Percentiles rank a stretch among this genome's conserved stretches.
Evolutionary conservation across 2,113 vertebrate species (phyloP).

Genomic region (Macroglossus sobrinus): DNA sequence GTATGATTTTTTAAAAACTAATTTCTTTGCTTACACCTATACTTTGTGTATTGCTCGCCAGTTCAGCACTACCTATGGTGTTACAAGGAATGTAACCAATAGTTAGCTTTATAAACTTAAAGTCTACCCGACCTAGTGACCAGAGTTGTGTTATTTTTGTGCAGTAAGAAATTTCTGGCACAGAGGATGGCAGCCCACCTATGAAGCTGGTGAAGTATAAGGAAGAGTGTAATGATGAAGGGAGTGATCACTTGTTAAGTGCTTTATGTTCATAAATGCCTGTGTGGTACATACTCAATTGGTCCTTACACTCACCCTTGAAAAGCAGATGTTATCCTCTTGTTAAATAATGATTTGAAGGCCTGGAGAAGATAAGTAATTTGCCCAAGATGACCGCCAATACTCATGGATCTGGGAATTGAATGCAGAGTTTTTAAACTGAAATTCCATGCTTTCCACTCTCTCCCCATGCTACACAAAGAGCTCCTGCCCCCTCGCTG

Average conservation of each 20-base stretch:
- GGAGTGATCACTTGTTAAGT: background rate
- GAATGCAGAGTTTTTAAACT: background rate
- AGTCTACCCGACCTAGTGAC: background rate
- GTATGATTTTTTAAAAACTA: background rate
- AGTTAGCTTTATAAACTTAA: background rate
- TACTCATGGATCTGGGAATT: background rate
- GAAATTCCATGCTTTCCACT: background rate
- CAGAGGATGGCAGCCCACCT: background rate
- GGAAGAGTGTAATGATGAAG: background rate
- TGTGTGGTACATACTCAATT: background rate
- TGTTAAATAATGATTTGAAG: background rate
- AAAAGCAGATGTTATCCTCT: background rate
- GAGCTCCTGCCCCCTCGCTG: background rate
- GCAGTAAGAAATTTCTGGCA: background rate
- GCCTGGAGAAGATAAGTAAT: background rate
- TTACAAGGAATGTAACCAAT: background rate
- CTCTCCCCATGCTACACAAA: background rate
- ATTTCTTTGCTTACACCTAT: background rate
- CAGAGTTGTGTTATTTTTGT: background rate
- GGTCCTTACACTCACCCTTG: background rate
- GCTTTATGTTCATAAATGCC: background rate
- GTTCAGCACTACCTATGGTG: background rate
- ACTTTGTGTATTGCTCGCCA: background rate
- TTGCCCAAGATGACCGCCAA: background rate
- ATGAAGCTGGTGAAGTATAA: background rate